Percentiles rank a stretch among this genome's conserved stretches.
Evolutionary conservation across 2,888 invertebrate genomes (phyloP).

Genomic region (Aquatica leii): DNA sequence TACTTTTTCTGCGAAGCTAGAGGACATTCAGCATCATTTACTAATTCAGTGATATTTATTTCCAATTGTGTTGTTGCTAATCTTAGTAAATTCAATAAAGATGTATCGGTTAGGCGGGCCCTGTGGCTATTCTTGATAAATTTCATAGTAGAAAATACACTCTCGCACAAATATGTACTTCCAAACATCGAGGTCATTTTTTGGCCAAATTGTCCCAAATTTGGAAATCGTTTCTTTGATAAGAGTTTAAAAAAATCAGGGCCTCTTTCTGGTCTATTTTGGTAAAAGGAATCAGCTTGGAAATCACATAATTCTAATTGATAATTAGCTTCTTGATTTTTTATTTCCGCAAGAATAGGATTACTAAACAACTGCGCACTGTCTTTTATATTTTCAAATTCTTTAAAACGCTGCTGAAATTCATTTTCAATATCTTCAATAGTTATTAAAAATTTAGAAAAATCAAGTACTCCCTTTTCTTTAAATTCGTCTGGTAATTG

Average conservation of each 20-base stretch:
- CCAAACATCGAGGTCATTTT: conserved; percentile 4
- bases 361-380: conserved; percentile 3
- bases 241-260: too few relatives aligned
- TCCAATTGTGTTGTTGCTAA: not conserved
- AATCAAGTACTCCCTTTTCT: not conserved
- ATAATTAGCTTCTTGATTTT: too few relatives aligned
- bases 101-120: not conserved
- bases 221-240: too few relatives aligned
- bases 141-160: conserved; percentile 2
- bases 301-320: too few relatives aligned
- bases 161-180: conserved; percentile 1
- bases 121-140: not conserved
- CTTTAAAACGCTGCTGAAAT: not conserved
- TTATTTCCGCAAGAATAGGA: not conserved
- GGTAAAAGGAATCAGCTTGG: too few relatives aligned
- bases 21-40: not conserved
- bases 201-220: not conserved
- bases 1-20: not conserved
- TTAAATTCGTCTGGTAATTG: not conserved
- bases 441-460: conserved; percentile 2
- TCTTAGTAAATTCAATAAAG: not conserved
- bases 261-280: too few relatives aligned
- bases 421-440: not conserved
- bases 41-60: not conserved
- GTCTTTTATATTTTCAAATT: not conserved